Percentiles rank a stretch among this genome's conserved stretches.
Evolutionary conservation across 2,797 vertebrate species (phyloP).

Genomic region (Valencia hispanica): DNA sequence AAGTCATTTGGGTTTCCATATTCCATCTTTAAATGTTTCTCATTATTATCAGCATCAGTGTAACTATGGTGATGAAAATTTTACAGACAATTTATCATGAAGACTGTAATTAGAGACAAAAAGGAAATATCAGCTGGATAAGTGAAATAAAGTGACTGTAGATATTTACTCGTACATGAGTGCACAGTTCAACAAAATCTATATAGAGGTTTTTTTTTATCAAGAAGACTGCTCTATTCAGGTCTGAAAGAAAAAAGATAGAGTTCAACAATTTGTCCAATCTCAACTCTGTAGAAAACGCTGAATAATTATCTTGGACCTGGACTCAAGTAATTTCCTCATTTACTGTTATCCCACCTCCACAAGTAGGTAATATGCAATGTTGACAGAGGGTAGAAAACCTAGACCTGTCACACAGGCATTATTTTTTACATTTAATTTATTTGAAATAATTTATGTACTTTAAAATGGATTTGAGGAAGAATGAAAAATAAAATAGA

Average conservation of each 20-base stretch:
- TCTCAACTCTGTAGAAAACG: background rate
- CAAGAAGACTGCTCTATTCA: background rate
- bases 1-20: background rate
- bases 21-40: background rate
- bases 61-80: constrained; percentile 1
- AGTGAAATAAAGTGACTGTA: background rate
- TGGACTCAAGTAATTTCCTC: background rate
- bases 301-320: background rate
- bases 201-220: background rate
- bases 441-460: background rate
- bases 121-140: background rate
- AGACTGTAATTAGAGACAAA: background rate
- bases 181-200: background rate
- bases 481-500: too few relatives aligned
- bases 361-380: background rate
- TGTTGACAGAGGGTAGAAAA: background rate
- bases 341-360: background rate
- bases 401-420: background rate
- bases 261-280: background rate
- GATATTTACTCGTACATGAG: background rate
- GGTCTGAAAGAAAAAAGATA: background rate
- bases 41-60: background rate
- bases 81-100: background rate
- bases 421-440: background rate
- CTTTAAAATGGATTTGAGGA: background rate